Conservation (phyloP, 1,140 invertebrate genomes). For the Camponotus vicinus region DNA sequence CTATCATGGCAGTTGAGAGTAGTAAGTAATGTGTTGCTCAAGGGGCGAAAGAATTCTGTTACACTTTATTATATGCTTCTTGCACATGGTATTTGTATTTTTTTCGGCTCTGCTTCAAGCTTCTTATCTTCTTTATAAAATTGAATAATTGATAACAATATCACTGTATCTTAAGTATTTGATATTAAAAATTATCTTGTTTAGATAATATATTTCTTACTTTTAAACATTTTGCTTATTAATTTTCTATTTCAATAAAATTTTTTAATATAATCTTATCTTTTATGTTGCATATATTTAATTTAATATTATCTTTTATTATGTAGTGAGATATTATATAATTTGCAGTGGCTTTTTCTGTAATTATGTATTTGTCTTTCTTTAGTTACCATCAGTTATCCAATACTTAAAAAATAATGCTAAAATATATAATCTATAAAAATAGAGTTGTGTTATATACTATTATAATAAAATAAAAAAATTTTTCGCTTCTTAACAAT, state of each 20-base stretch:
- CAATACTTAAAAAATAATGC: constrained; percentile 78
- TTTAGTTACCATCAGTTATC: constrained; percentile 79
- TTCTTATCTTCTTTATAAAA: constrained; percentile 42
- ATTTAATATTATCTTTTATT: constrained; percentile 42
- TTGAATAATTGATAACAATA: constrained; percentile 13
- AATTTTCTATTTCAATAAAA: constrained; percentile 22
- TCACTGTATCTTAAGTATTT: constrained; percentile 8
- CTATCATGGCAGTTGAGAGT: constrained; percentile 82
- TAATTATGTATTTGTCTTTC: constrained; percentile 58
- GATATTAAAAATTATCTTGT: constrained; percentile 25
- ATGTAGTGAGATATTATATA: constrained; percentile 32
- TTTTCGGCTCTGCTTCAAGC: constrained; percentile 34
- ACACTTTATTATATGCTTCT: constrained; percentile 48
- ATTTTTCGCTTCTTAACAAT: constrained; percentile 5
- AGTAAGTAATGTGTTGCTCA: constrained; percentile 80
- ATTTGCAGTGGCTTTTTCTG: constrained; percentile 63
- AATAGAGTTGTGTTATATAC: background rate
- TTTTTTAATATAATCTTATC: constrained; percentile 1
- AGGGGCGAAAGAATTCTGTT: constrained; percentile 28
- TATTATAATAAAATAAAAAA: background rate
- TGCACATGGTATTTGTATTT: constrained; percentile 46
- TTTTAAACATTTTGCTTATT: constrained; percentile 7
- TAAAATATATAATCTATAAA: constrained; percentile 7
- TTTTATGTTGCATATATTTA: constrained; percentile 41
- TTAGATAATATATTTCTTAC: background rate